Base-by-base conservation (phyloP, 2,888 invertebrate species). In the Sphaerophoria rueppellii region DNA sequence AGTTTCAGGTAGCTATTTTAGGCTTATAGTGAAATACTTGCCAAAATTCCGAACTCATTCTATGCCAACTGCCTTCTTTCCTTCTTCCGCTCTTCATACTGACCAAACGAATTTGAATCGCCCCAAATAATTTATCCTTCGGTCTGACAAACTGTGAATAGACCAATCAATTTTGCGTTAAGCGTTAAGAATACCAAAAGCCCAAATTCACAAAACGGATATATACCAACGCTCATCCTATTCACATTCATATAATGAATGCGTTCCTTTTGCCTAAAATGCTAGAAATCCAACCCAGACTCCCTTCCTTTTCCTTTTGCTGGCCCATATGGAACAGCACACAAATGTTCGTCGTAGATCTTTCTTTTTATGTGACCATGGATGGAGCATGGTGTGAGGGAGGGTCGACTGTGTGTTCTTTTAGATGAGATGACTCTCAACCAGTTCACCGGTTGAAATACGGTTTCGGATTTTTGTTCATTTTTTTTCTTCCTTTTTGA, bases 91-190 rank as follows among this genome's bases (percentile, higher is more conserved):
- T 43, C 37, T 43, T 11, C 9, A 65, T 73, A 82, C 63, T 73
- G 82, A 78, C 78, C 52, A 74, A 60, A 78, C 63, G 74, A 82
- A 82, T 78, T 74, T 79, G 82, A 78, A 78, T 74, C 78, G 73
- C 73, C 74, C 82, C 72, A 81, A 24, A 52, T 63, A 77, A 85
- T 81, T 73, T 81, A 81, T 85, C 63, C 70, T 81, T 69, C 76
- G 85, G 81, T 81, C 85, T 77, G 73, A 80, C 76, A 85, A 85
- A 81, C 73, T 85, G 80, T 81, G 85, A 85, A 85, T 85, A 81
- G 85, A 77, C 85, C 85, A 85, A 85, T 85, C 85, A 85, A 85
- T 85, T 77, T 52, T 70, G 76, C 81, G 85, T 85, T 85, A 81
- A 73, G 76, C 85, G 85, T 81, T 85, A 85, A 81, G 85, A 85